Percentiles rank a stretch among this genome's conserved stretches.
phyloP scores from a whole-genome alignment of 2,113 vertebrate genomes.

The Bagarius yarrelli region DNA sequence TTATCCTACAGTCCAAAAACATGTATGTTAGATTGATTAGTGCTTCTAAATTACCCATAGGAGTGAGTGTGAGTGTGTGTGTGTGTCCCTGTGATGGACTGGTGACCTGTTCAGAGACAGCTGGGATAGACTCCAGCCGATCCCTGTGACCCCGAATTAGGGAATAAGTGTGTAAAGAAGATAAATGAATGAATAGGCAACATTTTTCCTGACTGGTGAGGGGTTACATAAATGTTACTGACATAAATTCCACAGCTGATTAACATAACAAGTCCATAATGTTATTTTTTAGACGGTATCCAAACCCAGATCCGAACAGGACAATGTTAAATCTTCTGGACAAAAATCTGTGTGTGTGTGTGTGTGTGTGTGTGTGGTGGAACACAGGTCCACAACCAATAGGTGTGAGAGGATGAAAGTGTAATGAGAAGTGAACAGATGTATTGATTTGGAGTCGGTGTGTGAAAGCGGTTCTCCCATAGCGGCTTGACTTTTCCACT shows the following conservation, averaged over 20 bases:
- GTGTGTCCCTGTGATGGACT: too few species aligned
- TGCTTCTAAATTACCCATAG: too few species aligned
- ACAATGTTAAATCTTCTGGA: neutral
- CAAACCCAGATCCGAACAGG: neutral
- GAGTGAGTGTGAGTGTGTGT: too few species aligned
- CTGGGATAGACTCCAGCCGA: too few species aligned
- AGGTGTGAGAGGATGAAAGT: neutral
- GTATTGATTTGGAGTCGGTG: slow-evolving; percentile 17
- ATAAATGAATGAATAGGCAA: too few species aligned
- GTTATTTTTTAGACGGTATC: neutral
- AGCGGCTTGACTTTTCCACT: neutral
- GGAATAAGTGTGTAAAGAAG: too few species aligned
- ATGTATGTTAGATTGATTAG: too few species aligned
- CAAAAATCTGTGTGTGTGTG: slow-evolving; percentile 5
- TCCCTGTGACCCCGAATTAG: too few species aligned
- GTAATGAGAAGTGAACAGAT: slow-evolving; percentile 31
- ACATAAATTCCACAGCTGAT: neutral
- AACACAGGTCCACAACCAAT: slow-evolving; percentile 17
- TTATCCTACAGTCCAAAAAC: too few species aligned
- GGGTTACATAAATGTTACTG: too few species aligned
- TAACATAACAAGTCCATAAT: neutral
- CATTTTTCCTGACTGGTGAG: too few species aligned
- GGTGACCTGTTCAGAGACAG: too few species aligned
- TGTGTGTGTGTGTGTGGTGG: neutral
- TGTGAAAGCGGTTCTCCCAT: neutral